Conservation (phyloP, 2,113 vertebrate genomes). For the Cinclus cinclus region DNA sequence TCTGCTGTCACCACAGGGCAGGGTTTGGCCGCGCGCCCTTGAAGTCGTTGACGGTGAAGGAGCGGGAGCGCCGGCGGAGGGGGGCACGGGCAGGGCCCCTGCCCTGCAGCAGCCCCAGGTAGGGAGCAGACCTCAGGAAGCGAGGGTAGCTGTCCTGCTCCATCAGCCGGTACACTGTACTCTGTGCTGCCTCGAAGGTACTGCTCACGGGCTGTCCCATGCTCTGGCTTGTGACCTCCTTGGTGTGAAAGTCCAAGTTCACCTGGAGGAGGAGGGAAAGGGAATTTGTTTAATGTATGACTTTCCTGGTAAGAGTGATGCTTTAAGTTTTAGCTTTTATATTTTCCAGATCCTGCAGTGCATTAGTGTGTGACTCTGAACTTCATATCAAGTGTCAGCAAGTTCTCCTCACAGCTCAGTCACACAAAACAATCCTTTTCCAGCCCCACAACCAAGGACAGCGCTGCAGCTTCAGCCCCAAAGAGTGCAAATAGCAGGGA, state of each 20-base stretch:
- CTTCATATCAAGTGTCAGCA: too few species aligned
- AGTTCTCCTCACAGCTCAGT: not conserved
- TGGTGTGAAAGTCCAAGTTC: slow-evolving; percentile 68
- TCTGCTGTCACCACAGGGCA: too few species aligned
- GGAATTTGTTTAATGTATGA: not conserved
- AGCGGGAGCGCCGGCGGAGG: slow-evolving; percentile 86
- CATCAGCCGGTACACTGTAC: slow-evolving; percentile 88
- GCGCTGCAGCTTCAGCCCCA: not conserved
- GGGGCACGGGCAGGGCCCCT: slow-evolving; percentile 68
- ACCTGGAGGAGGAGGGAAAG: slow-evolving; percentile 72
- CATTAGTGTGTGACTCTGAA: not conserved
- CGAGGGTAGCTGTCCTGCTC: slow-evolving; percentile 93
- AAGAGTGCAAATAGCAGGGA: too few species aligned
- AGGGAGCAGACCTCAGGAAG: slow-evolving; percentile 87
- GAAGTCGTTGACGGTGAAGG: slow-evolving; percentile 76
- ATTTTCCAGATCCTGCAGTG: not conserved
- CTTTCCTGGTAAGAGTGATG: not conserved
- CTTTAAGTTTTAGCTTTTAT: not conserved
- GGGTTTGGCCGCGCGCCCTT: too few species aligned
- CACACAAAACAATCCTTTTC: not conserved
- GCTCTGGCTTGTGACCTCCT: not conserved
- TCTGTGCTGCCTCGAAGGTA: slow-evolving; percentile 86
- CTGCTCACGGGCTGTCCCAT: not conserved
- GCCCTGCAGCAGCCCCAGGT: slow-evolving; percentile 76
- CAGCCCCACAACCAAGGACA: not conserved